A percentile compares a stretch with the other conserved stretches of the same genome.
These are phyloP conservation scores for Rhipidura dahli DNA, from an alignment of 2,113 vertebrate genomes.

Conservation along the genomic window DNA sequence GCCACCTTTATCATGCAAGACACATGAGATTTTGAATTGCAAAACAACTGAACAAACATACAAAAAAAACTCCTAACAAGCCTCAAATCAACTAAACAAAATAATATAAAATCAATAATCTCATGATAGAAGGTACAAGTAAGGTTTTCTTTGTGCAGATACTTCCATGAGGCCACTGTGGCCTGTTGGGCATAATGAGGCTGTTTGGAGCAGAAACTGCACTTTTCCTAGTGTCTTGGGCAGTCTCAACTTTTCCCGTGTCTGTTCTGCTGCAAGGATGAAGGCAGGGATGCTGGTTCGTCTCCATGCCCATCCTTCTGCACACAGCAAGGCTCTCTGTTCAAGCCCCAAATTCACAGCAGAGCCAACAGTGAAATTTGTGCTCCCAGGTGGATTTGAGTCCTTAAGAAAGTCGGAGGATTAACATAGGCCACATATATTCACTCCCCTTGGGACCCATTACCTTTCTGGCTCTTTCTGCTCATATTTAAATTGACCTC, in stretches of 20 bases:
- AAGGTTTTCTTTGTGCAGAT: neutral
- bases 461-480: neutral
- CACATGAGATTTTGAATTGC: neutral
- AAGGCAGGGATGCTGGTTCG: neutral
- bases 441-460: neutral
- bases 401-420: neutral
- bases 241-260: neutral
- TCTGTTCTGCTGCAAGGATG: neutral
- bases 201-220: neutral
- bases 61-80: neutral
- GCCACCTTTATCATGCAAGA: neutral
- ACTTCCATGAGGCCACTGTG: neutral
- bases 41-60: neutral
- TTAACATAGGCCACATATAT: neutral
- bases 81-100: neutral
- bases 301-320: neutral
- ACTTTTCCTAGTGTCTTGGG: neutral
- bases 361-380: neutral
- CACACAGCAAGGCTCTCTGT: neutral
- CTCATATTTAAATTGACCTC: neutral
- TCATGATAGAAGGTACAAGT: neutral
- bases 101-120: neutral
- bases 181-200: neutral
- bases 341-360: accelerated
- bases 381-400: neutral